phyloP scores from a whole-genome alignment of 2,888 invertebrate genomes.

The Eulithis prunata region DNA sequence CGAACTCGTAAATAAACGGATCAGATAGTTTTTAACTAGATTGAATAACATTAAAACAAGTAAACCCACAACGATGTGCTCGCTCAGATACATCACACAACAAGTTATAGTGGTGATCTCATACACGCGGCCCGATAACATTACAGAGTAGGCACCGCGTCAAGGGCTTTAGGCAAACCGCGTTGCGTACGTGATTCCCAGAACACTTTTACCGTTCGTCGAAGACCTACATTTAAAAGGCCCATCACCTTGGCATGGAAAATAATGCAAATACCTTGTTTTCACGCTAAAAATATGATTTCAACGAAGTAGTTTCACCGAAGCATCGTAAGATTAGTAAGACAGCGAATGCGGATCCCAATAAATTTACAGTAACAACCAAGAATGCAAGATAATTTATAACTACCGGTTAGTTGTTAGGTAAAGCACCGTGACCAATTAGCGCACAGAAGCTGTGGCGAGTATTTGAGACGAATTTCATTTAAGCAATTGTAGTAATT shows the following conservation, averaged over 20 bases:
- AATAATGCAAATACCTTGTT: background rate
- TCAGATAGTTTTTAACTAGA: background rate
- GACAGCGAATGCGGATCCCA: slow-evolving; percentile 27
- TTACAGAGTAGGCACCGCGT: slow-evolving; percentile 47
- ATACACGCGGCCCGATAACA: slow-evolving; percentile 62
- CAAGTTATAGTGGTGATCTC: slow-evolving; percentile 81
- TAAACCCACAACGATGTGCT: slow-evolving; percentile 49
- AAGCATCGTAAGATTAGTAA: slow-evolving; percentile 6
- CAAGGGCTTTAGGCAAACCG: slow-evolving; percentile 49
- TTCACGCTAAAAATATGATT: background rate
- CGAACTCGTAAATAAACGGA: slow-evolving; percentile 18
- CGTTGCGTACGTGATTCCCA: slow-evolving; percentile 31
- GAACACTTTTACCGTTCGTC: slow-evolving; percentile 29
- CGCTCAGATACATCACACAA: slow-evolving; percentile 69
- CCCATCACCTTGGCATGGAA: slow-evolving; percentile 1
- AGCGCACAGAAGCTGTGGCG: slow-evolving; percentile 63
- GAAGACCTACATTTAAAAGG: slow-evolving; percentile 12
- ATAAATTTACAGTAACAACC: slow-evolving; percentile 41
- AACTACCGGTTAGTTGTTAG: slow-evolving; percentile 69
- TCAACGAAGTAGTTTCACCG: slow-evolving; percentile 16
- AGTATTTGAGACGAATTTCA: slow-evolving; percentile 77
- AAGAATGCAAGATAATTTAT: slow-evolving; percentile 52
- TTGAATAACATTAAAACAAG: slow-evolving; percentile 37
- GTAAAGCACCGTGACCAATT: slow-evolving; percentile 83
- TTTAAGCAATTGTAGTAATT: slow-evolving; percentile 83